Evolutionary conservation across 1,140 invertebrate species (phyloP).

Genomic region (Vanessa atalanta): DNA sequence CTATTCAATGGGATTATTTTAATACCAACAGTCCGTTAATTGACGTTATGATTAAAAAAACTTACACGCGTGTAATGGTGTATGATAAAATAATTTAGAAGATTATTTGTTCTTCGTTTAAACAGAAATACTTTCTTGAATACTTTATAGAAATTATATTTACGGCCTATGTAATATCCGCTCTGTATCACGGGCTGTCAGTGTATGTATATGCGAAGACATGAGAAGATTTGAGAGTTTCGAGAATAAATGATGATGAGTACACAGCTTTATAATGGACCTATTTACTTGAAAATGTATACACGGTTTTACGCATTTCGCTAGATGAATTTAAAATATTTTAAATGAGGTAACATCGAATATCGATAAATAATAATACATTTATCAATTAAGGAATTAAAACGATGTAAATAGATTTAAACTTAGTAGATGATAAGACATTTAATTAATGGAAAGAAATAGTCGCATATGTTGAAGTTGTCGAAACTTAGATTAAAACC

Average conservation of each 20-base stretch:
- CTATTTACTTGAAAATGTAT: conserved; percentile 1
- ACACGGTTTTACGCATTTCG: neutral
- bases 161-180: conserved; percentile 54
- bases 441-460: neutral
- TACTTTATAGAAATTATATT: conserved; percentile 26
- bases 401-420: conserved; percentile 1
- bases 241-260: conserved; percentile 20
- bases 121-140: neutral
- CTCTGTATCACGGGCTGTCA: conserved; percentile 36
- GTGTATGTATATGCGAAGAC: conserved; percentile 50
- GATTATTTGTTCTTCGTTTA: neutral
- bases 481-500: conserved; percentile 30
- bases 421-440: neutral
- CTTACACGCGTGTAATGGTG: neutral
- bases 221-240: conserved; percentile 40
- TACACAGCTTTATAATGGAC: conserved; percentile 13
- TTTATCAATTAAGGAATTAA: neutral
- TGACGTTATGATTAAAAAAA: neutral
- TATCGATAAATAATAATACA: neutral
- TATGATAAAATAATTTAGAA: neutral
- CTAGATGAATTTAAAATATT: neutral
- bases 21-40: conserved; percentile 4
- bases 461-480: neutral
- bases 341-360: neutral
- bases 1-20: conserved; percentile 13